A percentile compares a stretch with the other conserved stretches of the same genome.
Conservation (phyloP, 2,888 invertebrate genomes). For the Stramonita haemastoma region DNA sequence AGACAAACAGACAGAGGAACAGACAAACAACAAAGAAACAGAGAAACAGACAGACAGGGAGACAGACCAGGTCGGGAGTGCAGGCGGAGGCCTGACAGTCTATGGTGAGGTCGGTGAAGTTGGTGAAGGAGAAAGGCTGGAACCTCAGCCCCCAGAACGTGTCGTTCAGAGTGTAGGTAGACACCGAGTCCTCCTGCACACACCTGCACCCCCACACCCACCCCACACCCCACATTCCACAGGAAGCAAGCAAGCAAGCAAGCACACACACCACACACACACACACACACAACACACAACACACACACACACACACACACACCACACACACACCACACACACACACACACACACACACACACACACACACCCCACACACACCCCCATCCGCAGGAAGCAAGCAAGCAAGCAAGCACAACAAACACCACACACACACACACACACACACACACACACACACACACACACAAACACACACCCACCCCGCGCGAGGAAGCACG, state of each 20-base stretch:
- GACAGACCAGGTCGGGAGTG: not conserved
- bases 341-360: too few species aligned
- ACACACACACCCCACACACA: too few species aligned
- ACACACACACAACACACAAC: not conserved
- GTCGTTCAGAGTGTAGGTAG: constrained; percentile 21
- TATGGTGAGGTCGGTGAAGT: constrained; percentile 26
- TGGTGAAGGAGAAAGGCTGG: constrained; percentile 33
- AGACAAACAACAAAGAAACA: not conserved
- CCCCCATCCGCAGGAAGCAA: too few species aligned
- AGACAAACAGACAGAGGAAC: not conserved
- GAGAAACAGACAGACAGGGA: not conserved
- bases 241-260: not conserved
- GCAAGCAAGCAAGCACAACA: too few species aligned
- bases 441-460: too few species aligned
- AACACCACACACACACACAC: too few species aligned
- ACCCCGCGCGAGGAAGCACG: too few species aligned
- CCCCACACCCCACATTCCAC: too few species aligned
- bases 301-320: constrained; percentile 6
- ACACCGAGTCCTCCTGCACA: constrained; percentile 21
- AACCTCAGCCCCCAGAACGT: constrained; percentile 21
- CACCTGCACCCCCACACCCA: constrained; percentile 26
- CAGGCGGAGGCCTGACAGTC: constrained; percentile 29
- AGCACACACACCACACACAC: not conserved
- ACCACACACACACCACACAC: not conserved
- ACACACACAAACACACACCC: not conserved